Evolutionary conservation across 2,888 invertebrate genomes (phyloP).

Genomic region (Punctoribates punctum): DNA sequence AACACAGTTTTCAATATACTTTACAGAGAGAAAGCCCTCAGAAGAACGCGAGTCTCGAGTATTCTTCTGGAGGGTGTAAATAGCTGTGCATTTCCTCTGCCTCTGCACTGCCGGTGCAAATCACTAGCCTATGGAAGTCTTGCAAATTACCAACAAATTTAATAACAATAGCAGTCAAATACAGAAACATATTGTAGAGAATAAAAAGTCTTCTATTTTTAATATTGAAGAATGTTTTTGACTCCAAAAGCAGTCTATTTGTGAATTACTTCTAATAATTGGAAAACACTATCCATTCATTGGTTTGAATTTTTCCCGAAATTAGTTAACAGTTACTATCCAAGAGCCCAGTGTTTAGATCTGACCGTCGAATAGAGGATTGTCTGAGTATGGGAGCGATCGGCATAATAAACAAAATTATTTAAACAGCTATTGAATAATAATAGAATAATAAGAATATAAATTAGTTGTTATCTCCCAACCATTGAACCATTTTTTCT

Average conservation of each 20-base stretch:
- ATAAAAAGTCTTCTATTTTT: background rate
- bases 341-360: too few species aligned
- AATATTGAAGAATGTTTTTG: too few species aligned
- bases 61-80: conserved; percentile 31
- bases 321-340: too few species aligned
- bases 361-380: background rate
- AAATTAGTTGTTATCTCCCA: conserved; percentile 1
- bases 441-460: conserved; percentile 10
- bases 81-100: conserved; percentile 30
- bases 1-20: conserved; percentile 22
- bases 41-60: too few species aligned
- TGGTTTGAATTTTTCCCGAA: too few species aligned
- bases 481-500: background rate
- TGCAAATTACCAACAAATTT: conserved; percentile 4
- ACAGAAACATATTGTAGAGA: background rate
- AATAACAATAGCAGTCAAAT: background rate
- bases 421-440: background rate
- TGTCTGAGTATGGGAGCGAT: background rate
- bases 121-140: background rate
- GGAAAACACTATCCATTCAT: too few species aligned
- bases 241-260: too few species aligned
- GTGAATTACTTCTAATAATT: too few species aligned
- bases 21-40: too few species aligned
- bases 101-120: conserved; percentile 9
- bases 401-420: background rate